These are phyloP conservation scores for Microtus ochrogaster DNA, from an alignment of 2,113 vertebrate genomes.

Conservation along the genomic window DNA sequence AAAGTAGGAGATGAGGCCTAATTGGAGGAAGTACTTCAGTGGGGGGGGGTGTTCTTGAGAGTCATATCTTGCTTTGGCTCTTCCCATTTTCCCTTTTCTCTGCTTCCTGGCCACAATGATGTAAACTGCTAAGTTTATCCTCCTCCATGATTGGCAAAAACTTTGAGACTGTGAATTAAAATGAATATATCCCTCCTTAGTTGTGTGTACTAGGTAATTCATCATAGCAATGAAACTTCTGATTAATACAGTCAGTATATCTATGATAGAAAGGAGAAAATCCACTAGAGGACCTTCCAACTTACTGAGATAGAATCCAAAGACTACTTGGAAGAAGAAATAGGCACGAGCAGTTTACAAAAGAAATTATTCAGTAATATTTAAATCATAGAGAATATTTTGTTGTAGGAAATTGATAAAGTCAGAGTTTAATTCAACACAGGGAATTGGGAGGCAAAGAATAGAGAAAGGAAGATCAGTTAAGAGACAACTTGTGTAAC, in stretches of 20 bases:
- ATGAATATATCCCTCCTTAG: not conserved
- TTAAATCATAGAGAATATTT: not conserved
- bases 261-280: not conserved
- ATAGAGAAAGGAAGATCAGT: not conserved
- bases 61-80: not conserved
- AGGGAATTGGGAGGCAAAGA: not conserved
- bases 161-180: not conserved
- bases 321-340: not conserved
- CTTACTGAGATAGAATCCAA: not conserved
- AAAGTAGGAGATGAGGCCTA: not conserved
- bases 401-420: not conserved
- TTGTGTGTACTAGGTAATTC: not conserved
- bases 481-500: not conserved
- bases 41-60: not conserved
- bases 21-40: not conserved
- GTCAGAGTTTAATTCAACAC: not conserved
- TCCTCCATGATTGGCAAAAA: not conserved
- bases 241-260: not conserved
- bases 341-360: not conserved
- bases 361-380: slow-evolving; percentile 2
- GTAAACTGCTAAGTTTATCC: not conserved
- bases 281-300: not conserved
- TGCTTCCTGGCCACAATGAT: not conserved
- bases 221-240: not conserved
- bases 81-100: not conserved